Evolutionary conservation across 2,797 vertebrate species (phyloP), one percentile per base, ranked within the genome.

Genomic region (Nothura maculosa): DNA sequence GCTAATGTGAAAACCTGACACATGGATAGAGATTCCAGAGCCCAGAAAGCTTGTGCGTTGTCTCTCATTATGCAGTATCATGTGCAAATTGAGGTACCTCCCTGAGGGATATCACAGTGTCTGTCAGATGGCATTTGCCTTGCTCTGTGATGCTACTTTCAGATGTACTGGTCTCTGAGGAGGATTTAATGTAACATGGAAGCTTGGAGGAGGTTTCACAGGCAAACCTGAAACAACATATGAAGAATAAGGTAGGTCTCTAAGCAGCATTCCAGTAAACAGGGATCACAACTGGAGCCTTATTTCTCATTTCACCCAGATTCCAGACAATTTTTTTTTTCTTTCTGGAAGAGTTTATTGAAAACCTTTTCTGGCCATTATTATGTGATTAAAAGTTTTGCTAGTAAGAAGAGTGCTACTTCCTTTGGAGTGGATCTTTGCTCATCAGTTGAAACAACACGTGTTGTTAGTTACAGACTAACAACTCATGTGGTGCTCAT

Each of bases 391-490:
- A 80, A 36, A 55, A 73, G 73, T 52, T 91, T 82, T 17, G 89
- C 79, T 34, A 94, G 28, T 55, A 95, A 93, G 47, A 38, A 38
- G 22, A 22, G 22, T 48, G 47, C 22, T 48, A 24, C 11, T 48
- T 73, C 36, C 48, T 93, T 92, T 81, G 18, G n/a, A 93, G 50
- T 63, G 76, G 32, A 79, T 57, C 38, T 52, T 93, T 82, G 58
- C 75, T 94, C 85, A 90, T 95, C 74, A 90, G 87, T 91, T 96
- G 64, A 68, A 84, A 61, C 91, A 95, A 95, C 94, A 95, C 42
- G 55, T 82, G 73, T 27, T 82, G 58, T 64, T 67, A 89, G 47
- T 70, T 93, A 60, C 10, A 57, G 54, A 82, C n/a, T n/a, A n/a
- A n/a, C n/a, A n/a, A n/a, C n/a, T n/a, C 91, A 81, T 81, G 70